Conservation (phyloP, 2,797 vertebrate species). For the Phyllotis vaccarum region DNA sequence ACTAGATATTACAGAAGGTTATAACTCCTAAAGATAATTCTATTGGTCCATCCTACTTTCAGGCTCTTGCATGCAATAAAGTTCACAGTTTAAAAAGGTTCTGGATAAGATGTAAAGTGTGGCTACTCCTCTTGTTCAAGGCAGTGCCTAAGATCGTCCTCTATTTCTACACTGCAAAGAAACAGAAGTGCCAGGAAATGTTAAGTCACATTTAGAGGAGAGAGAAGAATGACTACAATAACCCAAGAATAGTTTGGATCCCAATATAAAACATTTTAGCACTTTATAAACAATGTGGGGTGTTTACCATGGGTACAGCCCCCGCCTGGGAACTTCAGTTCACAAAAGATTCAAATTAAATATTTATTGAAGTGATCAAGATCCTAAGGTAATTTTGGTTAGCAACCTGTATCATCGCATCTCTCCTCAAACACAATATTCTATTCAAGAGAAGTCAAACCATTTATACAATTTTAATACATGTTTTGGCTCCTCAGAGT, state of each 20-base stretch:
- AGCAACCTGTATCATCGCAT: background rate
- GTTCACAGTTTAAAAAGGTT: background rate
- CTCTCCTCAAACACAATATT: background rate
- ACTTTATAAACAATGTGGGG: background rate
- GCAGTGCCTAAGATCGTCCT: too few relatives aligned
- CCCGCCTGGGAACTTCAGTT: background rate
- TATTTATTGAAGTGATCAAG: background rate
- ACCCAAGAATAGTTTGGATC: background rate
- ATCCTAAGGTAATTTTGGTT: background rate
- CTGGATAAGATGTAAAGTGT: background rate
- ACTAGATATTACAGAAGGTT: background rate
- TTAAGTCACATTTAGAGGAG: background rate
- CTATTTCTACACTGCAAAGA: background rate
- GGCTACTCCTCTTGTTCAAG: too few relatives aligned
- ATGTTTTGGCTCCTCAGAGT: background rate
- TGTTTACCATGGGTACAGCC: background rate
- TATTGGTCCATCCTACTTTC: background rate
- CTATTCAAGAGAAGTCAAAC: background rate
- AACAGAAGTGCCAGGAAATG: background rate
- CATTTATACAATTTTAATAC: background rate
- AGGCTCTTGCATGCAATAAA: background rate
- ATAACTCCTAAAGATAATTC: background rate
- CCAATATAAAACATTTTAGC: background rate
- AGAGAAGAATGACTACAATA: background rate
- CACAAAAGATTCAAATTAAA: background rate